phyloP scores from a whole-genome alignment of 1,140 invertebrate genomes.

The Pinna nobilis region DNA sequence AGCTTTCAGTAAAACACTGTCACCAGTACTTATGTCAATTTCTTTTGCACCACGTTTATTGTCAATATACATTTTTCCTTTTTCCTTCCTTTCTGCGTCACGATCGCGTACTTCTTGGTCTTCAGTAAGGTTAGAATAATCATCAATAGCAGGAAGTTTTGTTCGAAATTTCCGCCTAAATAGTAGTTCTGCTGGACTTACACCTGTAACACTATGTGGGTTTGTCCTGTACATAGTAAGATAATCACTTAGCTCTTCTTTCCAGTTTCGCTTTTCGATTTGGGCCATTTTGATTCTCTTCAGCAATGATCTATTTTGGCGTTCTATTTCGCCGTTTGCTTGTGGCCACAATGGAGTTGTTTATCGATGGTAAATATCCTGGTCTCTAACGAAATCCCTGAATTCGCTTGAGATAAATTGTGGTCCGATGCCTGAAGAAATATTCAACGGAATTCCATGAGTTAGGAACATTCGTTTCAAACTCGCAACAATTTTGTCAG shows the following conservation, averaged over 20 bases:
- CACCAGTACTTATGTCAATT: slow-evolving; percentile 7
- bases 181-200: slow-evolving; percentile 42
- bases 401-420: slow-evolving; percentile 26
- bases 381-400: slow-evolving; percentile 6
- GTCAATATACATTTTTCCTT: slow-evolving; percentile 25
- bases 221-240: slow-evolving; percentile 45
- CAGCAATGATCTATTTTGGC: slow-evolving; percentile 50
- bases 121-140: not conserved
- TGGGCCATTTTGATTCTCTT: slow-evolving; percentile 52
- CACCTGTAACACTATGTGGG: slow-evolving; percentile 46
- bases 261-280: slow-evolving; percentile 39
- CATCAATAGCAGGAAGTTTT: slow-evolving; percentile 37
- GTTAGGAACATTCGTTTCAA: slow-evolving; percentile 33
- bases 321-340: slow-evolving; percentile 54
- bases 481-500: slow-evolving; percentile 26
- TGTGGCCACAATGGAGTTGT: slow-evolving; percentile 46
- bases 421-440: slow-evolving; percentile 35
- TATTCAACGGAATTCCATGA: slow-evolving; percentile 34
- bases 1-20: slow-evolving; percentile 28
- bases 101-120: slow-evolving; percentile 17
- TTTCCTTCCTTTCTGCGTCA: slow-evolving; percentile 25
- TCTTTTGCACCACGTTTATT: not conserved
- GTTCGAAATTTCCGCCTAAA: slow-evolving; percentile 44
- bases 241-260: slow-evolving; percentile 42
- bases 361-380: slow-evolving; percentile 35